A percentile compares a stretch with the other conserved stretches of the same genome.
Conservation (phyloP, 2,113 vertebrate species). For the Balaeniceps rex region DNA sequence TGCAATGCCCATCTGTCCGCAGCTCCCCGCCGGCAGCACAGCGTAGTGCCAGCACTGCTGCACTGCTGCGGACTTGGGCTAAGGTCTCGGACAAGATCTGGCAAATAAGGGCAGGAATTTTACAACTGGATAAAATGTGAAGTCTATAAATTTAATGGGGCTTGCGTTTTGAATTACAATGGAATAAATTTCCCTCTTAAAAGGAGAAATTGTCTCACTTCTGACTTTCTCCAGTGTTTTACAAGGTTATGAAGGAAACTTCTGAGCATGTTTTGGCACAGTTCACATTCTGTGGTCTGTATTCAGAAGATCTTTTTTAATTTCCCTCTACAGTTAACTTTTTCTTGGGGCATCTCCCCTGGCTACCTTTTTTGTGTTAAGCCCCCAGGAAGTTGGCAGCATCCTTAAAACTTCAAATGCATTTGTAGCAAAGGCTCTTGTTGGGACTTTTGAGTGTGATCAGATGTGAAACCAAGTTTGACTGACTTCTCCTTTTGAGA, state of each 20-base stretch:
- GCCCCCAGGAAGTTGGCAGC: constrained; percentile 17
- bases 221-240: constrained; percentile 23
- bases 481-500: not conserved
- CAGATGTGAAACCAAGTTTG: not conserved
- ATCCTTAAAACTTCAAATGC: not conserved
- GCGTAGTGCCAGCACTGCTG: not conserved
- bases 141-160: not conserved
- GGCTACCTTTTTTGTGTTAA: not conserved
- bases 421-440: not conserved
- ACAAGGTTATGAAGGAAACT: constrained; percentile 29
- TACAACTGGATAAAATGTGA: not conserved
- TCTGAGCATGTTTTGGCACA: not conserved
- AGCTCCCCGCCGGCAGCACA: not conserved
- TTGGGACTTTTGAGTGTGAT: not conserved
- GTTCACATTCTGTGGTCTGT: not conserved
- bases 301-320: not conserved
- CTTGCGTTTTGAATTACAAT: constrained; percentile 31
- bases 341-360: not conserved
- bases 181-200: constrained; percentile 35
- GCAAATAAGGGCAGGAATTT: constrained; percentile 1
- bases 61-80: not conserved
- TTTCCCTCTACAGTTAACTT: constrained; percentile 2
- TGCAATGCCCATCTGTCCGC: not conserved
- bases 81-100: not conserved
- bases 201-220: not conserved